Base-by-base conservation (phyloP, 2,888 invertebrate species). In the Stictocephala bisonia region DNA sequence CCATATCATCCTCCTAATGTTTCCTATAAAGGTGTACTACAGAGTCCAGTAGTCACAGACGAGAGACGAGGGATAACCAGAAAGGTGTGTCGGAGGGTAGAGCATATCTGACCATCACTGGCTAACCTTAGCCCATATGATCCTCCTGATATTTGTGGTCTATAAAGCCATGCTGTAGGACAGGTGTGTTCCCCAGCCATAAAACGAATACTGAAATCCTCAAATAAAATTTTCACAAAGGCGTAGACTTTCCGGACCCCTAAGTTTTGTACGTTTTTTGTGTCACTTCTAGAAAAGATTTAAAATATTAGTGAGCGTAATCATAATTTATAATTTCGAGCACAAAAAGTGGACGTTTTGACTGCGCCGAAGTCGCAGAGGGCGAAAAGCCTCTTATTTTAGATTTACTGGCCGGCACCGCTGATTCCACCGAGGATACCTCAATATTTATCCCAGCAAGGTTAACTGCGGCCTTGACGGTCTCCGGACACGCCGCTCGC, bases 261-360 rank as follows among this genome's bases (percentile, higher is more conserved):
- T 64, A 24, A 40, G 44, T 64, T 31, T 60, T 40, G 20, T 20
- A 26, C 64, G n/a, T 44, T 44, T 64, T 41, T 44, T 44, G n/a
- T 60, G 60, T 60, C 60, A 64, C 64, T 44, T 18, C 44, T 44
- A 24, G 40, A 15, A 41, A 26, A 11, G 64, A 44, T 44, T 64
- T 64, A 64, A 64, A 64, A 64, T 64, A 44, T 64, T 64, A 64
- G 64, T 24, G 64, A 64, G 26, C 64, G 64, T 44, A 64, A 64
- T 64, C 64, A 64, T 64, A 64, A 64, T 64, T 64, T 64, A 64
- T 64, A 64, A 64, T 64, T 64, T 64, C 44, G 41, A 40, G 41
- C 44, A 44, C 44, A 64, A 64, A 60, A 64, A 64, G 26, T 27
- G 64, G 64, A 41, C 64, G 64, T 64, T 64, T 64, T 64, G 64